Percentiles rank a stretch among this genome's conserved stretches.
These are phyloP conservation scores for Megalurothrips usitatus DNA, from an alignment of 2,888 invertebrate species.

Conservation along the genomic window DNA sequence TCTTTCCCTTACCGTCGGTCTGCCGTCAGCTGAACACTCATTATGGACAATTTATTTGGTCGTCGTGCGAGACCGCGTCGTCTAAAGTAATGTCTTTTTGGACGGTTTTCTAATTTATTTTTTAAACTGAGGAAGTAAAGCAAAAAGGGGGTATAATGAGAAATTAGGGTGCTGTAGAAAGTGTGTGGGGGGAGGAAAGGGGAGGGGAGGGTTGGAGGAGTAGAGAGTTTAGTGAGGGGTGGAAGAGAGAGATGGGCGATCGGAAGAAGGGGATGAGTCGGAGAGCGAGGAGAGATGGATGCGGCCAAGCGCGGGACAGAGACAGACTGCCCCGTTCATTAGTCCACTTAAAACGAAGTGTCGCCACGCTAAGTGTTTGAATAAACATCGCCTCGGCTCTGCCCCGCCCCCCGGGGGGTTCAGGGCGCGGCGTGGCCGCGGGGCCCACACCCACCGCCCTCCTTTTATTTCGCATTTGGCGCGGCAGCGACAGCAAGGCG, in stretches of 20 bases:
- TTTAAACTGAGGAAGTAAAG: conserved; percentile 9
- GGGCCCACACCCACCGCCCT: background rate
- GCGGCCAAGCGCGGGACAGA: background rate
- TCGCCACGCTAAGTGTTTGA: conserved; percentile 22
- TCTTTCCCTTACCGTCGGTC: no score
- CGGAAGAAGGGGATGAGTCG: no score
- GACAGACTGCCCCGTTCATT: conserved; percentile 1
- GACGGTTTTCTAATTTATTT: no score
- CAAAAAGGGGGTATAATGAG: background rate
- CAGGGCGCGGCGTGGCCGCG: no score
- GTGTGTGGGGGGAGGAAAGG: background rate
- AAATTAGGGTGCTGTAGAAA: background rate
- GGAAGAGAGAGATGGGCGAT: background rate
- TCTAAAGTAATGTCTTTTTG: no score
- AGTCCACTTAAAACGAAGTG: conserved; percentile 10
- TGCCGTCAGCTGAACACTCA: no score
- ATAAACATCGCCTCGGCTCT: conserved; percentile 3
- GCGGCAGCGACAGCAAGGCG: no score
- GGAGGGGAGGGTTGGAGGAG: background rate
- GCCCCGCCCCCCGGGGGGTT: background rate
- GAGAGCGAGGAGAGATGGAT: background rate
- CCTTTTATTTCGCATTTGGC: background rate
- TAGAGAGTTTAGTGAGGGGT: no score
- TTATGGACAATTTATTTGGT: no score
- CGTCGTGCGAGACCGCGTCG: no score